Evolutionary conservation across 2,888 invertebrate genomes (phyloP), one percentile per base, ranked within the genome.

Genomic region (Neria commutata): DNA sequence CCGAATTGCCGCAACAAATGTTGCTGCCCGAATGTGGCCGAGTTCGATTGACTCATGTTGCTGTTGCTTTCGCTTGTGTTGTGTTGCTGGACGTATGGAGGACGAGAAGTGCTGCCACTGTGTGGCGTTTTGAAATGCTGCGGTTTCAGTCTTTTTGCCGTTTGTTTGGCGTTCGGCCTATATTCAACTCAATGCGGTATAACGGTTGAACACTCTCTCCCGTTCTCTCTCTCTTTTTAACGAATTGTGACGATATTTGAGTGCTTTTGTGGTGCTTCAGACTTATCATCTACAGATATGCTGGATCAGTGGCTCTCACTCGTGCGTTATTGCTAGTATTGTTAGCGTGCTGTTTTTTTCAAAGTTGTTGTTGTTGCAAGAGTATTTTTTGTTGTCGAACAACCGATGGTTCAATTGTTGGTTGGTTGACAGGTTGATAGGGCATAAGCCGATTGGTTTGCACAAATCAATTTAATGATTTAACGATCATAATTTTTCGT

Each of bases 1-100:
- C 68, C 52, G 71, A 67, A 47, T 62, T 65, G 16, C 67, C 63
- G 55, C 67, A 66, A 29, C 67, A 68, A 50, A 70, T 67, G 29
- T 53, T 67, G 67, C 54, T 67, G 60, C 52, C 67, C 61, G 54
- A 58, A 45, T 50, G 61, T 51, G 57, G 49, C 42, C 29, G 54
- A 49, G 25, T 60, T 58, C 17, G 58, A 50, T 52, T 60, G 62
- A 54, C 48, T 60, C 62, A 63, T 65, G n/a, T 40, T 61, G 46
- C 10, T 29, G 11, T 6, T 29, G 6, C 6, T 8, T 29, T 29
- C 6, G 29, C 11, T 29, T 8, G n/a, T n/a, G 29, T 11, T 29
- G 29, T 8, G 29, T 29, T 29, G 29, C 11, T 29, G 29, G 6
- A 29, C 29, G 11, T 8, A 6, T 11, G n/a, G n/a, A n/a, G n/a